Base-by-base conservation (phyloP, 92 coral and sea anemone genomes). In the Siderastrea siderea region DNA sequence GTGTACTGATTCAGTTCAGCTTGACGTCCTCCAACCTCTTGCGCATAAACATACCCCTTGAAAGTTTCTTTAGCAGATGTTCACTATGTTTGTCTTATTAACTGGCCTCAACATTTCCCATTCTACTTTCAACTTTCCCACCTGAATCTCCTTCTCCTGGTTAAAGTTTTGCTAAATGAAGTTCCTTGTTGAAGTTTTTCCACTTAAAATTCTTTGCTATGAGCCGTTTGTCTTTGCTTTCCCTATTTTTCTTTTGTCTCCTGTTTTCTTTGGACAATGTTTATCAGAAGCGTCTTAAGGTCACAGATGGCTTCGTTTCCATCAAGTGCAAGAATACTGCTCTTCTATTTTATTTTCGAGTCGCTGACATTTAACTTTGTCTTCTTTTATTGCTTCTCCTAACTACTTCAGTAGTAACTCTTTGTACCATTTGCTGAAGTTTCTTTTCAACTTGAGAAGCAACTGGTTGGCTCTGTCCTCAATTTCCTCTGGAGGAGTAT, bases 21-120 rank as follows among this genome's bases (percentile, higher is more conserved):
- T 60, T 78, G 70, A 60, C 83, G 83, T 78, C 44, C 70, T 78
- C 71, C 83, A 78, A 59, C 71, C 38, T 78, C 83, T 78, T 58
- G n/a, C 17, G 38, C 38, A 26, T 26, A 26, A 26, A 26, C 38
- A 26, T 26, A 26, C 38, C 38, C 0, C 38, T 26, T 26, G 38
- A 26, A 26, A 26, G 38, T 26, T 26, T 26, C 38, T 26, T 26
- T 26, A 26, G 38, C 38, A 26, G 0, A 26, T 26, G 38, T 26
- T 26, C 38, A 26, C 38, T 26, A 26, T 26, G 38, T 26, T 26
- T 26, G 0, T 26, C 38, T 26, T 26, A 26, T 26, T 26, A 26
- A 26, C 38, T 26, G 38, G 38, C 38, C 38, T 26, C 38, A 26
- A 26, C 38, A 26, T 26, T 0, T 26, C 38, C 38, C 38, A 0